These are phyloP conservation scores for Strigamia maritima DNA, from an alignment of 2,888 invertebrate genomes.

Conservation along the genomic window DNA sequence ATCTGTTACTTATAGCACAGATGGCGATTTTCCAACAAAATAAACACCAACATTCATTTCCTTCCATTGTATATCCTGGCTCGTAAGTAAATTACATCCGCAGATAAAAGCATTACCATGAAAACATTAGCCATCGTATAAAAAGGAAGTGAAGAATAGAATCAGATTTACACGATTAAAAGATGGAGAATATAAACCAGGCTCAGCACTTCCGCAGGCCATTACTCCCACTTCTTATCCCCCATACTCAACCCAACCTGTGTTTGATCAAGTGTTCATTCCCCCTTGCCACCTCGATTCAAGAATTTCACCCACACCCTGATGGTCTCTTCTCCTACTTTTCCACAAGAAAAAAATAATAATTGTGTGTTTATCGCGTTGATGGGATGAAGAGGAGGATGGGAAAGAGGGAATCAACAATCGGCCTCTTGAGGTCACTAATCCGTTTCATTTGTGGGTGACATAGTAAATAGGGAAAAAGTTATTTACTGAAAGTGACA, in stretches of 20 bases:
- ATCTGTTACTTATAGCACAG: not conserved
- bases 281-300: slow-evolving; percentile 6
- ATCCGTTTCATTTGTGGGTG: slow-evolving; percentile 20
- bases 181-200: not conserved
- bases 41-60: slow-evolving; percentile 23
- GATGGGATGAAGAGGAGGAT: not conserved
- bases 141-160: slow-evolving; percentile 28
- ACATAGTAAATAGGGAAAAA: slow-evolving; percentile 9
- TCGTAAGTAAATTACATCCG: slow-evolving; percentile 25
- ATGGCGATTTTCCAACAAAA: not conserved
- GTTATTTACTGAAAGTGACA: not conserved
- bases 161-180: slow-evolving; percentile 22
- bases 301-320: not conserved
- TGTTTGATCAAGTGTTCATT: slow-evolving; percentile 22
- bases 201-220: slow-evolving; percentile 21
- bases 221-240: slow-evolving; percentile 18
- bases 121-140: slow-evolving; percentile 1
- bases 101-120: slow-evolving; percentile 25
- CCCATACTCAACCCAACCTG: not conserved
- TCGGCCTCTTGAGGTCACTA: not conserved
- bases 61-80: slow-evolving; percentile 17
- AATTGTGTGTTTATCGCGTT: not conserved
- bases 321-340: not conserved
- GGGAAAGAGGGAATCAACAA: not conserved
- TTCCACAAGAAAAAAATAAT: not conserved